Evolutionary conservation across 2,888 invertebrate genomes (phyloP).

Genomic region (Mimas tiliae): DNA sequence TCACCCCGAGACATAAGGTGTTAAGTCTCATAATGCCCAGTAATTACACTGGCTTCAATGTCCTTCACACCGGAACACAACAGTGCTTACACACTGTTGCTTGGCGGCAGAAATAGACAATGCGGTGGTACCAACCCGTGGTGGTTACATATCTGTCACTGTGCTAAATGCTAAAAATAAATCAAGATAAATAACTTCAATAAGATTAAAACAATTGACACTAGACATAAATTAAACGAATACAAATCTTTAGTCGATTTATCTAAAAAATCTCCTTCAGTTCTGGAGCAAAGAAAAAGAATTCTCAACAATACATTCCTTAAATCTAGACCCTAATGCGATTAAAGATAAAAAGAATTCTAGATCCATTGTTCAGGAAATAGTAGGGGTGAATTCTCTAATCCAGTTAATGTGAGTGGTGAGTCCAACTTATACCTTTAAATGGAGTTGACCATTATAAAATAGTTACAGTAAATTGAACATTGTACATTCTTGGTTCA

Average conservation of each 20-base stretch:
- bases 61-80: no score
- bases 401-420: conserved; percentile 20
- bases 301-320: conserved; percentile 1
- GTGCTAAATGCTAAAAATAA: no score
- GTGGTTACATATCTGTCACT: no score
- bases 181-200: no score
- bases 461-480: conserved; percentile 1
- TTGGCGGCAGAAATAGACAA: no score
- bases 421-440: conserved; percentile 14
- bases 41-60: no score
- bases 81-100: no score
- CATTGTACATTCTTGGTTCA: neutral
- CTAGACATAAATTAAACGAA: neutral
- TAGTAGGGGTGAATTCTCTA: conserved; percentile 18
- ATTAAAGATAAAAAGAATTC: conserved; percentile 11
- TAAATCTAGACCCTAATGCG: conserved; percentile 5
- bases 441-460: conserved; percentile 6
- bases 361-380: neutral
- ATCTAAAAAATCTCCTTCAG: neutral
- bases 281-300: neutral
- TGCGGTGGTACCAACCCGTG: no score
- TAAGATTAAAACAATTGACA: no score
- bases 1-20: no score
- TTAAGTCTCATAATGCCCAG: no score
- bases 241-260: neutral